phyloP scores from a whole-genome alignment of 1,140 invertebrate species.

The Nasonia longicornis region DNA sequence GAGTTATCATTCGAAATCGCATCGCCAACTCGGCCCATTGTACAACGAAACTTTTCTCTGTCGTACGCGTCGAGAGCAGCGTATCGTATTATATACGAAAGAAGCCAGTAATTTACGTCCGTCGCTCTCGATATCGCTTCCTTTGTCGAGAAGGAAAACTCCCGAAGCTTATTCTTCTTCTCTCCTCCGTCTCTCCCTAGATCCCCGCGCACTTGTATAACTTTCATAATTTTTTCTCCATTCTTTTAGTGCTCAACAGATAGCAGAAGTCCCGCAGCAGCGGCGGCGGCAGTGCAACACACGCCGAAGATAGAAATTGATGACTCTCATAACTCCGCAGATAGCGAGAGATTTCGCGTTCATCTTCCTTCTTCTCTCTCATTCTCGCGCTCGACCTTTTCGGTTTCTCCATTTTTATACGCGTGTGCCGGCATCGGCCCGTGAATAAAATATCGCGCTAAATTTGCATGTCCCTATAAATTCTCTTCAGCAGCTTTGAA shows the following conservation, averaged over 20 bases:
- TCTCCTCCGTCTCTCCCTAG: not conserved
- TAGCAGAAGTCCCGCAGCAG: conserved; percentile 33
- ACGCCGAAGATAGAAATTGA: conserved; percentile 57
- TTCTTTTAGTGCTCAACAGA: conserved; percentile 34
- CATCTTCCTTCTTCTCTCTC: conserved; percentile 38
- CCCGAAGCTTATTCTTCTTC: not conserved
- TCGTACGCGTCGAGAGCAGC: not conserved
- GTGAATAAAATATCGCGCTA: conserved; percentile 60
- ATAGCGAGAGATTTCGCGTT: conserved; percentile 54
- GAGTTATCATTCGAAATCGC: not conserved
- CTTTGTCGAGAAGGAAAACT: not conserved
- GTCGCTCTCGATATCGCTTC: not conserved
- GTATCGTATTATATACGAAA: not conserved
- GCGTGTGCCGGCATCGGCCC: not conserved
- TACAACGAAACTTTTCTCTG: not conserved
- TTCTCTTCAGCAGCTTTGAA: conserved; percentile 36
- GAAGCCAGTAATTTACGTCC: conserved; percentile 8
- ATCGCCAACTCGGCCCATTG: not conserved
- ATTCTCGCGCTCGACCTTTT: not conserved
- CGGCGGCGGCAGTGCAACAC: conserved; percentile 3
- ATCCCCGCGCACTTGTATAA: not conserved
- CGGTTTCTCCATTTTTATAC: conserved; percentile 8
- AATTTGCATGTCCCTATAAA: conserved; percentile 60
- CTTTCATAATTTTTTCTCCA: conserved; percentile 29
- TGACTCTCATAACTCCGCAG: conserved; percentile 56